Base-by-base conservation (phyloP, 2,113 vertebrate species). In the Parus major region DNA sequence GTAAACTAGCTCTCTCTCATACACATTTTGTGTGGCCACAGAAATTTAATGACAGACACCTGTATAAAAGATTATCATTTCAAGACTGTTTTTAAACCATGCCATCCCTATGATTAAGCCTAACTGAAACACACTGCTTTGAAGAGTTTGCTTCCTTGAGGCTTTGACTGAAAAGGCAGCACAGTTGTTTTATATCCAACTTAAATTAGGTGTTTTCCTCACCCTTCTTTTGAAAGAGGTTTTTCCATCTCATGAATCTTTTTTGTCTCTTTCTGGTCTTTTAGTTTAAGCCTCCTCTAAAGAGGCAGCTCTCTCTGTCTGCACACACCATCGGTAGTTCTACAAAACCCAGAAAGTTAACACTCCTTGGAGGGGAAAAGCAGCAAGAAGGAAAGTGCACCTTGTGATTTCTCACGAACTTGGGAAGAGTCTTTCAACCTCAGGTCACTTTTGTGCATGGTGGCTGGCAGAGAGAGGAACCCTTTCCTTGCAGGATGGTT, bases 321-420 rank as follows among this genome's bases (percentile, higher is more conserved):
- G 86, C 90, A 90, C 63, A 70, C 76, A 35, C 41, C 52, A 65
- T 33, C 11, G 5, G 61, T 82, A 90, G 86, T 86, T 94, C 94
- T 68, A 75, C 44, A 64, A 78, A 92, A 55, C 50, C 75, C 82
- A 90, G 90, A 82, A 95, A 86, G 92, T 94, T 72, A 57, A 83
- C 61, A 29, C 68, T 88, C 57, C 80, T 95, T 33, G 57, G 94
- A 92, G 80, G 80, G 79, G 44, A 64, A 93, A 96, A 95, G 94
- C 95, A 96, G 94, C 85, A 95, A 93, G 83, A 95, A 92, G 78
- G 71, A 96, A 97, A 96, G 96, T 95, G 95, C 96, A 96, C 92
- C 90, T 93, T 56, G 94, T 92, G 94, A 94, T 92, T 87, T 91
- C 91, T 96, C 92, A 93, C 71, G 1, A 68, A 92, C 57, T 55